These are phyloP conservation scores for Cotesia vestalis DNA, from an alignment of 1,140 invertebrate species.

Conservation along the genomic window DNA sequence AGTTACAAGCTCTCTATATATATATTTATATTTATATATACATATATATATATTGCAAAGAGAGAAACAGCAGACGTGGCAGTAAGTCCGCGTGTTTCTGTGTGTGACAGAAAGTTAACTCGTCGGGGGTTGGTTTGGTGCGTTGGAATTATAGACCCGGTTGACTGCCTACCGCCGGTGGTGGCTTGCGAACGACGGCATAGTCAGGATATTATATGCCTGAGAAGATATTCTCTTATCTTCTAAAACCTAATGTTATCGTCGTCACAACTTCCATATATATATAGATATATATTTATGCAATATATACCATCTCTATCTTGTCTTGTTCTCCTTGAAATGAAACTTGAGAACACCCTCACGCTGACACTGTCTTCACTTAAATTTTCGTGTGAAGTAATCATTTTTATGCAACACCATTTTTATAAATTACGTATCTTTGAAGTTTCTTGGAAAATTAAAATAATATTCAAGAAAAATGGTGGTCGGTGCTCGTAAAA, in stretches of 20 bases:
- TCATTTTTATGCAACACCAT: conserved; percentile 25
- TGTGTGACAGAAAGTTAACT: conserved; percentile 53
- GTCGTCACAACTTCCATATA: not conserved
- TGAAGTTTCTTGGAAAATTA: too few relatives aligned
- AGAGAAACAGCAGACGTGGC: conserved; percentile 3
- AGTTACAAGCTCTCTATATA: not conserved
- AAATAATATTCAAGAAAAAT: too few relatives aligned
- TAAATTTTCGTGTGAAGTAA: conserved; percentile 15
- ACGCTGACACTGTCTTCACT: not conserved
- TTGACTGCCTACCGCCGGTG: conserved; percentile 48
- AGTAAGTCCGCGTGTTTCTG: conserved; percentile 43
- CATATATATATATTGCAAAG: not conserved
- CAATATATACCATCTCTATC: not conserved
- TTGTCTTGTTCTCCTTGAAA: too few relatives aligned
- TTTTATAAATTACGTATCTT: not conserved
- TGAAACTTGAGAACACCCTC: not conserved
- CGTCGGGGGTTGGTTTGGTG: conserved; percentile 44
- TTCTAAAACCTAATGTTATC: conserved; percentile 1
- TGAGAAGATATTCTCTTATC: conserved; percentile 25
- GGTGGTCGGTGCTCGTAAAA: not conserved
- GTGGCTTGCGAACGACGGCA: conserved; percentile 39
- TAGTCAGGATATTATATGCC: conserved; percentile 36
- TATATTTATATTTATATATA: not conserved
- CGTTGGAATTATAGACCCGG: conserved; percentile 50
- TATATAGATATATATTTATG: not conserved